Evolutionary conservation across 2,113 vertebrate genomes (phyloP), one percentile per base, ranked within the genome.

Genomic region (Ascaphus truei): DNA sequence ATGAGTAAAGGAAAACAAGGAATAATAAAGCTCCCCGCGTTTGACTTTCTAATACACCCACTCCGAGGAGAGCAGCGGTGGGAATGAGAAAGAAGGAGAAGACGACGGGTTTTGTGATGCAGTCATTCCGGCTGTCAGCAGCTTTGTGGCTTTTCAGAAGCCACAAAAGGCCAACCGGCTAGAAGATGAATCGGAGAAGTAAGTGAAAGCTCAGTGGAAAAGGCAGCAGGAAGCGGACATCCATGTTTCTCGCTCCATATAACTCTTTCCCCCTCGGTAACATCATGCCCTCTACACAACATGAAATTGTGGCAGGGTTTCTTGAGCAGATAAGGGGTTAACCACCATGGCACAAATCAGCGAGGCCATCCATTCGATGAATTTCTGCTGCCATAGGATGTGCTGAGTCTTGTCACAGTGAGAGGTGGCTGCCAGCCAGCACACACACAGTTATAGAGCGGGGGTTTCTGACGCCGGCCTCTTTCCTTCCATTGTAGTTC

Each of bases 241-340:
- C 71, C 66, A 53, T 80, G 16, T 84, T 75, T 72, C 26, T 18
- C 7, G 56, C 27, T 51, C 53, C 63, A 77, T 80, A 77, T 75
- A 78, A 53, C 25, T 77, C 85, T 81, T 85, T 81, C 76, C 37
- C 78, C n/a, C 48, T 84, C 57, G 75, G 23, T 78, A 81, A 81
- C 67, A 20, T 75, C 58, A 77, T 8, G 34, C 18, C 74, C 8
- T 76, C 78, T 83, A 78, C 23, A 62, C 67, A 76, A 80, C 53
- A n/a, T n/a, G 41, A 20, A 15, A 34, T n/a, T n/a, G 10, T 18
- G 22, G 29, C n/a, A 16, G 15, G n/a, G 45, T 48, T 27, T 62
- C 6, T 5, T 3, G 36, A 75, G 72, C 50, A 68, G 37, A 45
- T n/a, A 37, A 53, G 71, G 36, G 72, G 79, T 78, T 76, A 73